These are phyloP conservation scores for Acrocera orbiculus DNA, from an alignment of 2,888 invertebrate genomes.

Conservation along the genomic window DNA sequence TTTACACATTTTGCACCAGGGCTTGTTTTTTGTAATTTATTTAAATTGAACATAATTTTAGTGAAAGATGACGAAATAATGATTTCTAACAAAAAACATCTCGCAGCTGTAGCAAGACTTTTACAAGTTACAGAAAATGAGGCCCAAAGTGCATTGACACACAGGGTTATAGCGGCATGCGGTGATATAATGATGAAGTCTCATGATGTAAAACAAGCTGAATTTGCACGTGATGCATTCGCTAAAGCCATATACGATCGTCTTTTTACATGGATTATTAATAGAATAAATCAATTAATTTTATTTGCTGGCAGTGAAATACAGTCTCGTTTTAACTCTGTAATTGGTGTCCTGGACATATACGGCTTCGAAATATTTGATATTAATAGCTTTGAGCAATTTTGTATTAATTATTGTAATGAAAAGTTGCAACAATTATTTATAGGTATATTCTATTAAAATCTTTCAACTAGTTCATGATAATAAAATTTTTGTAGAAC, in stretches of 20 bases:
- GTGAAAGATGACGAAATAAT: constrained; percentile 46
- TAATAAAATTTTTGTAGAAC: constrained; percentile 38
- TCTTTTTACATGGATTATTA: constrained; percentile 87
- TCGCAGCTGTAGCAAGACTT: constrained; percentile 42
- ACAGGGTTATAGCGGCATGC: constrained; percentile 80
- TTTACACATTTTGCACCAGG: too few relatives aligned
- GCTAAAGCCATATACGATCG: constrained; percentile 93
- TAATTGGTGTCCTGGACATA: constrained; percentile 81
- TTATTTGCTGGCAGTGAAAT: constrained; percentile 43
- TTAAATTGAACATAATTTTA: constrained; percentile 23
- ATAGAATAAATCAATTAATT: constrained; percentile 78
- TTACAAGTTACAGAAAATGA: constrained; percentile 47
- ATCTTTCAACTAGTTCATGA: neutral
- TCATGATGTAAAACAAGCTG: constrained; percentile 69
- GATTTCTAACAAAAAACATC: constrained; percentile 40
- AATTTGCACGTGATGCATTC: constrained; percentile 78
- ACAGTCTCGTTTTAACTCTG: constrained; percentile 24
- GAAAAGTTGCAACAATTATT: constrained; percentile 96
- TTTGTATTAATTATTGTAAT: constrained; percentile 98
- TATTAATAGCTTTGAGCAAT: constrained; percentile 93
- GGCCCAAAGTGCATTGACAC: constrained; percentile 59
- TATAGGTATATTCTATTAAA: constrained; percentile 46
- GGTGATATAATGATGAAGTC: constrained; percentile 84
- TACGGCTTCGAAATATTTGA: constrained; percentile 99
- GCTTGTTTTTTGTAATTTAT: too few relatives aligned